These are phyloP conservation scores for Leuciscus waleckii DNA, from an alignment of 2,797 vertebrate species.

Conservation along the genomic window DNA sequence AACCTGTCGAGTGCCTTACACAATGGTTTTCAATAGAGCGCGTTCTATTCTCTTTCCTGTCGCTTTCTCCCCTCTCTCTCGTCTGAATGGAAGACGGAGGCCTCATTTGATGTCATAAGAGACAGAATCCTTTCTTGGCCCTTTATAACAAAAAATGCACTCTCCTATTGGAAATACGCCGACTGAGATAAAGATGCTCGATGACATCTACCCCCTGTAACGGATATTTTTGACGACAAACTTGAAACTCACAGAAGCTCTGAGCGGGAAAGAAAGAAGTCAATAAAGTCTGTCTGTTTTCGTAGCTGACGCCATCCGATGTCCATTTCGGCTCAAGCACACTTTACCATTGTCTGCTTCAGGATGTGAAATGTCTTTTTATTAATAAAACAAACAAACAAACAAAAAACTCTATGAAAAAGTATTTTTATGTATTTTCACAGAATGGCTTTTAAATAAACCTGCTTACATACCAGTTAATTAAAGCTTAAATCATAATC, in stretches of 20 bases:
- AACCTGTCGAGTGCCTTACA: slow-evolving; percentile 99
- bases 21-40: slow-evolving; percentile 85
- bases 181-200: slow-evolving; percentile 80
- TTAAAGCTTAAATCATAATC: slow-evolving; percentile 77
- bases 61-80: slow-evolving; percentile 28
- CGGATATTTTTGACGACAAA: slow-evolving; percentile 67
- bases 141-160: slow-evolving; percentile 80
- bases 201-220: slow-evolving; percentile 83
- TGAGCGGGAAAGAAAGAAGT: slow-evolving; percentile 67
- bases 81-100: slow-evolving; percentile 78
- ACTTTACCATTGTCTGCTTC: slow-evolving; percentile 95
- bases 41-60: slow-evolving; percentile 36
- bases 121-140: slow-evolving; percentile 82
- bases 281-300: slow-evolving; percentile 85
- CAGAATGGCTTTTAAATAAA: slow-evolving; percentile 99
- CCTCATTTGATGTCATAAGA: slow-evolving; percentile 87
- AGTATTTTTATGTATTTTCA: slow-evolving; percentile 99
- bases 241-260: slow-evolving; percentile 72
- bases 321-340: slow-evolving; percentile 93
- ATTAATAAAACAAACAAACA: slow-evolving; percentile 78
- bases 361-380: slow-evolving; percentile 91
- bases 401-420: slow-evolving; percentile 71
- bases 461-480: slow-evolving; percentile 94
- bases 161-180: slow-evolving; percentile 83
- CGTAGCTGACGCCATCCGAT: slow-evolving; percentile 88